Evolutionary conservation across 2,113 vertebrate genomes (phyloP).

Genomic region (Peucedramus taeniatus): DNA sequence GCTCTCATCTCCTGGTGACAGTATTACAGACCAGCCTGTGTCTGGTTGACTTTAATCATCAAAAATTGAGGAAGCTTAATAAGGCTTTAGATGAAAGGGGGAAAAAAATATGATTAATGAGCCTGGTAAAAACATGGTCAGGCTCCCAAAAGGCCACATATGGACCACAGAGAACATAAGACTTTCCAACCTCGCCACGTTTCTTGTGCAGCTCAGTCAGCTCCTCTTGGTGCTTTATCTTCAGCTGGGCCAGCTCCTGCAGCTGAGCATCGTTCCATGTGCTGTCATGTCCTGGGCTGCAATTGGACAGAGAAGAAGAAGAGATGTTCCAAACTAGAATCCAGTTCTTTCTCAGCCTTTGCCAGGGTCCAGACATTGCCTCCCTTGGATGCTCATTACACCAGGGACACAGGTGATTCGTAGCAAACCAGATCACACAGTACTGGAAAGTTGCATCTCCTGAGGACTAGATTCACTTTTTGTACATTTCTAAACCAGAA

Average conservation of each 20-base stretch:
- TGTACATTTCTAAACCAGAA: neutral
- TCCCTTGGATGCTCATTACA: neutral
- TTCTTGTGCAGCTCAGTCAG: slow-evolving; percentile 97
- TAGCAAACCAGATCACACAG: neutral
- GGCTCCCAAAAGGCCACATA: rapidly evolving
- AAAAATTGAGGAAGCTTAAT: neutral
- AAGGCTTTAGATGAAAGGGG: neutral
- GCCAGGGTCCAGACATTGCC: neutral
- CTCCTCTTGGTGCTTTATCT: slow-evolving; percentile 93
- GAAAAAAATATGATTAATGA: neutral
- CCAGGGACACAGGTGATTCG: neutral
- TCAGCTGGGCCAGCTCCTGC: slow-evolving; percentile 92
- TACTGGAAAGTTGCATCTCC: neutral
- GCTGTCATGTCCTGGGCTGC: slow-evolving; percentile 78
- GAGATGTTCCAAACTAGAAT: neutral
- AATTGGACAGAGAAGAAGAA: neutral
- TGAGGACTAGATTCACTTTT: neutral
- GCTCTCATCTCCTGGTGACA: neutral
- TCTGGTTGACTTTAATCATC: neutral
- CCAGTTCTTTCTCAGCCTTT: neutral
- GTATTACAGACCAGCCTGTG: neutral
- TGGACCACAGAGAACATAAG: neutral
- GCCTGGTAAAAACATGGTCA: neutral
- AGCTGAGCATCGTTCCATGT: slow-evolving; percentile 79
- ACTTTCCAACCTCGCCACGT: slow-evolving; percentile 85